Base-by-base conservation (phyloP, 2,113 vertebrate genomes). In the Epinephelus cyanopodus region DNA sequence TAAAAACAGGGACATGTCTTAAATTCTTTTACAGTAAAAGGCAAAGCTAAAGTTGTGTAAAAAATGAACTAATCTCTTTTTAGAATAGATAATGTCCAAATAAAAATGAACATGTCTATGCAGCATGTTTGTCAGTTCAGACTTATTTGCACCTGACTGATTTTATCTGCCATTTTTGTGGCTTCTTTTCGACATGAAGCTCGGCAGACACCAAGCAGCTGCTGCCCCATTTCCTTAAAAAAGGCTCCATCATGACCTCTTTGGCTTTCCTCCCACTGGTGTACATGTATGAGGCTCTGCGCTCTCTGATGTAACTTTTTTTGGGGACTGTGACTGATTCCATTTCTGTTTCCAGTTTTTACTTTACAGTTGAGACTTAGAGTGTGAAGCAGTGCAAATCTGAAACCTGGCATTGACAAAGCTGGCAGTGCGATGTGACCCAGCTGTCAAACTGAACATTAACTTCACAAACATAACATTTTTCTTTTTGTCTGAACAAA, bases 221-320 rank as follows among this genome's bases (percentile, higher is more conserved):
- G 57, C n/a, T 86, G 79, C 14, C 57, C 42, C 56, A 62, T 68
- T 85, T 86, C 29, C 23, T 63, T 17, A 25, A 18, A 60, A 76
- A 77, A 56, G 13, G 33, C 79, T 77, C 52, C 39, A 27, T 56
- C 8, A 11, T 74, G 68, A 73, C 74, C 79, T 74, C 74, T 29
- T 67, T 81, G 63, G 71, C 76, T 74, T 52, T 52, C 39, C 27
- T 68, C 61, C 67, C 18, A 23, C n/a, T 57, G 48, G 11, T 57
- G n/a, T 58, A 42, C 57, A 58, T 60, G 53, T 27, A 56, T 56
- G 45, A 77, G 23, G 19, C 56, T 52, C 45, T 45, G 29, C 15
- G 11, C 29, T 39, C 37, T 12, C 70, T 47, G 54, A 50, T 57
- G 13, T 69, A 5, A 11, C 48, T 47, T 47, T 37, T 56, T 48